These are phyloP conservation scores for Grallaria varia DNA, from an alignment of 2,113 vertebrate genomes.

Conservation along the genomic window DNA sequence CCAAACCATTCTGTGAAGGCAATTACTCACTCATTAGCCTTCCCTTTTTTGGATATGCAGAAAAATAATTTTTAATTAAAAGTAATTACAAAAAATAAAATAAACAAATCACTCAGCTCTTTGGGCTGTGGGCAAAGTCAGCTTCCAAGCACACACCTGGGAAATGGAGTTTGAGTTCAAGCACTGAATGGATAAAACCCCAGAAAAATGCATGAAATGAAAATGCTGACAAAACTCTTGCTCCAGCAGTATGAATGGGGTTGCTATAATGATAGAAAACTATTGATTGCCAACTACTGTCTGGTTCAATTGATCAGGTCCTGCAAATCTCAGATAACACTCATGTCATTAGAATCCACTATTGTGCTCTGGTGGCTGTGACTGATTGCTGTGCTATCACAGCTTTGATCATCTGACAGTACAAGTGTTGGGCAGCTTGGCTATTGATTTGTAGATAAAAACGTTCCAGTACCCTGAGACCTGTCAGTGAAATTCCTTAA, in stretches of 20 bases:
- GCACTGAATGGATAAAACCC: not conserved
- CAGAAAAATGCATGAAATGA: not conserved
- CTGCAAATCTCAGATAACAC: slow-evolving; percentile 70
- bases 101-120: not conserved
- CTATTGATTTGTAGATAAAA: slow-evolving; percentile 82
- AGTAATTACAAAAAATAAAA: not conserved
- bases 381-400: slow-evolving; percentile 71
- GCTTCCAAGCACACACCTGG: not conserved
- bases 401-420: slow-evolving; percentile 78
- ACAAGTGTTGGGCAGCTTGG: slow-evolving; percentile 67
- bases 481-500: slow-evolving; percentile 42
- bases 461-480: slow-evolving; percentile 44
- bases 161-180: not conserved
- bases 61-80: not conserved
- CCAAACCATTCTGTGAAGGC: not conserved
- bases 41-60: not conserved
- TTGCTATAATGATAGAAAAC: slow-evolving; percentile 51
- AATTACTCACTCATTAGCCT: not conserved
- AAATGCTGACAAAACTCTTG: slow-evolving; percentile 59
- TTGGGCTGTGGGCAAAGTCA: not conserved
- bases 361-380: slow-evolving; percentile 75
- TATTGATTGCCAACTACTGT: slow-evolving; percentile 56
- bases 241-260: slow-evolving; percentile 17
- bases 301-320: slow-evolving; percentile 51
- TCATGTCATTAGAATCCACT: slow-evolving; percentile 68